phyloP scores from a whole-genome alignment of 2,888 invertebrate genomes.

The Odontocerum albicorne region DNA sequence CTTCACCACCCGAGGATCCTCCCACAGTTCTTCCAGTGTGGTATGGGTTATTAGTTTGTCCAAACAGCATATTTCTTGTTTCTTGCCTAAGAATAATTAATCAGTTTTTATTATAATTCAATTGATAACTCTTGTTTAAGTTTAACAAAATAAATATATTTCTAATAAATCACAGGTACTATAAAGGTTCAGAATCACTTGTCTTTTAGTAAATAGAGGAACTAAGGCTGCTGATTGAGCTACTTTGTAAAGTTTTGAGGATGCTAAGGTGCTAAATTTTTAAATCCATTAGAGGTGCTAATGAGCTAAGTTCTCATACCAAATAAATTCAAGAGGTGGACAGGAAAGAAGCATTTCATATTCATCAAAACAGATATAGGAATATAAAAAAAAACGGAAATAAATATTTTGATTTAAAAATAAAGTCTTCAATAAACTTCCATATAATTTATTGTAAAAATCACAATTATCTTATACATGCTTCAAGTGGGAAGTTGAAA shows the following conservation, averaged over 20 bases:
- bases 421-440: background rate
- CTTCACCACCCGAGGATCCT: slow-evolving; percentile 93
- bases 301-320: no score
- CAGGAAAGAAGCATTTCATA: no score
- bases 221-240: no score
- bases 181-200: no score
- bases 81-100: slow-evolving; percentile 61
- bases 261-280: no score
- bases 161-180: no score
- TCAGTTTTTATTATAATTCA: background rate
- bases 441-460: background rate
- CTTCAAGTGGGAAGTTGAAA: background rate
- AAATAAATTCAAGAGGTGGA: no score
- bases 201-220: no score
- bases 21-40: slow-evolving; percentile 82
- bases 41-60: slow-evolving; percentile 90
- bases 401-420: background rate
- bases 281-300: no score
- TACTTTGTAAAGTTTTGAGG: no score
- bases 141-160: background rate
- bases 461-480: background rate
- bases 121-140: background rate
- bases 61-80: slow-evolving; percentile 84
- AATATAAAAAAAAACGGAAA: background rate
- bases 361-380: no score